Base-by-base conservation (phyloP, 2,888 invertebrate genomes). In the Hyles lineata region DNA sequence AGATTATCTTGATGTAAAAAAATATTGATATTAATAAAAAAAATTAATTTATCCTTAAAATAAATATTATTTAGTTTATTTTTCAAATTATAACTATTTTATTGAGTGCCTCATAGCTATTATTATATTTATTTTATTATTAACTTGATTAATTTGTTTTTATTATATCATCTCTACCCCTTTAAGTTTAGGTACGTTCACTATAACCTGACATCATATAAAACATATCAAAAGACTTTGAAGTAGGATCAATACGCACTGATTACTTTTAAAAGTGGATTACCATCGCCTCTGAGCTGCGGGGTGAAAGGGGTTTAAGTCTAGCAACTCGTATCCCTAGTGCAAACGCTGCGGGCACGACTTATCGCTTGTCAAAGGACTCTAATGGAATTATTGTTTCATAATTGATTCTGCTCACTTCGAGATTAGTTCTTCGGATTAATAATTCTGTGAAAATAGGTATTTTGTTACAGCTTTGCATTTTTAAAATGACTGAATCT, bases 211-310 rank as follows among this genome's bases (percentile, higher is more conserved):
- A 11, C 3, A 15, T 43, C 0, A 43, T 2, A 11, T 15, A 15
- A 43, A 15, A 15, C 43, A 43, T 11, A 11, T n/a, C 55, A n/a
- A 19, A 55, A 55, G 55, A 55, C 55, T 43, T 43, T 55, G 55
- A 55, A 55, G n/a, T 29, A 23, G 1, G 60, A 60, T 60, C 25
- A 60, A 60, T 60, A 25, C 25, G 25, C 23, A 23, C 60, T 25
- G 17, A 60, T 60, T 60, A 60, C 25, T 60, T 60, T 60, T 60
- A 25, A 60, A 60, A 60, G 60, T 60, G 60, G 60, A 60, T 60
- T 60, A 60, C 25, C 60, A 25, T 23, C 25, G 23, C 25, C 25
- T 25, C 25, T 15, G 25, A 60, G 17, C 58, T 19, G 11, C n/a
- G 32, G 43, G n/a, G 23, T 59, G 43, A 23, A 35, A 60, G 43